A percentile compares a stretch with the other conserved stretches of the same genome.
Conservation (phyloP, 2,113 vertebrate species). For the Trinectes maculatus region DNA sequence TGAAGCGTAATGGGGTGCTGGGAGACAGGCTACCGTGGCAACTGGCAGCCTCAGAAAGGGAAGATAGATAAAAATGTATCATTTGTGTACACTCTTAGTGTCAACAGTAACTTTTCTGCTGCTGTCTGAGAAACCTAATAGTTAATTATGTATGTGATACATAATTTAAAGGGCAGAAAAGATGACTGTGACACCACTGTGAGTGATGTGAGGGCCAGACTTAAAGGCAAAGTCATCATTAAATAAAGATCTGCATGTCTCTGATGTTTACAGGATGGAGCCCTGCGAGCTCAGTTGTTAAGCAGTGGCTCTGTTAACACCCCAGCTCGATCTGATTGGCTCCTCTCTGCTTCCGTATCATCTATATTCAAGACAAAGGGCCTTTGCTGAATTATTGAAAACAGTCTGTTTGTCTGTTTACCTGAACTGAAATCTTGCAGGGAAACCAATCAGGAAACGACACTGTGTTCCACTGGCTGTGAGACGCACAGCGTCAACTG, state of each 20-base stretch:
- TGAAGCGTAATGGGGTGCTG: conserved; percentile 25
- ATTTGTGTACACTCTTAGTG: not conserved
- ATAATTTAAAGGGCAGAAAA: too few relatives aligned
- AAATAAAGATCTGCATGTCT: not conserved
- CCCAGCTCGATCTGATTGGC: not conserved
- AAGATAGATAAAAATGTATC: not conserved
- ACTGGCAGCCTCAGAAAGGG: conserved; percentile 12
- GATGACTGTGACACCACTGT: not conserved
- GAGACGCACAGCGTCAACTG: not conserved
- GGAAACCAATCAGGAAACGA: conserved; percentile 14
- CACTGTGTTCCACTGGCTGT: conserved; percentile 6
- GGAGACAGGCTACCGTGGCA: conserved; percentile 24
- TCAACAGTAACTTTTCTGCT: not conserved
- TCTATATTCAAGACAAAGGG: conserved; percentile 40
- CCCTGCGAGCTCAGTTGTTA: conserved; percentile 6
- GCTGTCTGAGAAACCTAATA: too few relatives aligned
- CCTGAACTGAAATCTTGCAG: conserved; percentile 39
- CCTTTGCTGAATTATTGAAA: conserved; percentile 61
- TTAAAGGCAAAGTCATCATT: not conserved
- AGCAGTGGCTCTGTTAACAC: conserved; percentile 16
- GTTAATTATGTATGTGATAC: too few relatives aligned
- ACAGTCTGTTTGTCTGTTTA: conserved; percentile 52
- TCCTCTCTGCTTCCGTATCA: conserved; percentile 28
- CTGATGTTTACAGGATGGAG: not conserved
- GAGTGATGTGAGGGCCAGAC: not conserved